Evolutionary conservation across 2,888 invertebrate species (phyloP).

Genomic region (Callinectes sapidus): DNA sequence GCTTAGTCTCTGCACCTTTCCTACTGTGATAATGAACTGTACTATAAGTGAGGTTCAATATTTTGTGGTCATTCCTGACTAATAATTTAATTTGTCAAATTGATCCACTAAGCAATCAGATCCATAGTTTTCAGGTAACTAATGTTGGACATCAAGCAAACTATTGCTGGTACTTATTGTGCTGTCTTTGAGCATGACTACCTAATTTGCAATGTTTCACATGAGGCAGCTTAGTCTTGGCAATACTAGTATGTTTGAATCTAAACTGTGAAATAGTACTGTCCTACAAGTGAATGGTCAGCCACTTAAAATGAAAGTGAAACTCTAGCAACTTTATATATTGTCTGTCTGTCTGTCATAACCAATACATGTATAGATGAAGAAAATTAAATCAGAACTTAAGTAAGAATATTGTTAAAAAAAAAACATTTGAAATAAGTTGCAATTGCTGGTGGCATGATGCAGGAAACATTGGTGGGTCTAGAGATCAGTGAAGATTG

Average conservation of each 20-base stretch:
- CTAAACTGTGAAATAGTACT: neutral
- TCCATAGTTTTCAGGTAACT: neutral
- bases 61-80: neutral
- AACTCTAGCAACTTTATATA: neutral
- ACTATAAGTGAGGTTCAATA: neutral
- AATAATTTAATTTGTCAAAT: neutral
- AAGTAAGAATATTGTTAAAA: neutral
- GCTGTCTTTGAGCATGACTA: neutral
- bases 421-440: neutral
- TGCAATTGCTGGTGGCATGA: neutral
- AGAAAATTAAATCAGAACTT: neutral
- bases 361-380: neutral
- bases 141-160: neutral
- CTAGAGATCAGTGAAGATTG: constrained; percentile 8
- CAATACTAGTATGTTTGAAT: neutral
- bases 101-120: neutral
- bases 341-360: neutral
- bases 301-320: neutral
- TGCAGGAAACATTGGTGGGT: neutral
- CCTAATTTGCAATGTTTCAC: neutral
- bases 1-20: neutral
- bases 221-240: neutral
- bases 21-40: neutral
- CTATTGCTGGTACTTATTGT: neutral
- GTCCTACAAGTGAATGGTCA: neutral